A percentile compares a stretch with the other conserved stretches of the same genome.
Conservation (phyloP, 2,888 invertebrate species). For the Odontocolon sp. region DNA sequence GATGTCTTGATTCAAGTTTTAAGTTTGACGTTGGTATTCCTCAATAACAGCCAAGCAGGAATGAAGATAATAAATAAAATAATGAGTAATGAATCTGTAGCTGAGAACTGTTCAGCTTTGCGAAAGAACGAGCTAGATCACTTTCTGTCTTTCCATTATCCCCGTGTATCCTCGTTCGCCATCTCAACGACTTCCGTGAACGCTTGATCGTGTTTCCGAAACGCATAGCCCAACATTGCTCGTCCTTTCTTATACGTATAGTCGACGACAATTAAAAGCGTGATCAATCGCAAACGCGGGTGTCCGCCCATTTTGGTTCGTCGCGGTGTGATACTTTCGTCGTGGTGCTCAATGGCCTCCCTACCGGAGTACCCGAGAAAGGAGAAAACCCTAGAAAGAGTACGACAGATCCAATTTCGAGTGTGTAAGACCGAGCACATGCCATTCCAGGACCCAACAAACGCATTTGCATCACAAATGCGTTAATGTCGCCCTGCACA, state of each 20-base stretch:
- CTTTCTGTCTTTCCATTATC: conserved; percentile 1
- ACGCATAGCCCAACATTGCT: neutral
- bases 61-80: too few relatives aligned
- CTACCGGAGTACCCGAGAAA: conserved; percentile 12
- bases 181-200: conserved; percentile 8
- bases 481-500: conserved; percentile 64
- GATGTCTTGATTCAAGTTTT: too few relatives aligned
- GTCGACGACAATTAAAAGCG: conserved; percentile 59
- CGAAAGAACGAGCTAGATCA: neutral
- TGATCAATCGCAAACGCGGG: conserved; percentile 56
- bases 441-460: conserved; percentile 26
- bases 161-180: neutral
- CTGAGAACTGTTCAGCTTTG: too few relatives aligned
- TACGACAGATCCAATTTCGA: conserved; percentile 6
- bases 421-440: conserved; percentile 12
- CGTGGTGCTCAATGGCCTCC: conserved; percentile 8
- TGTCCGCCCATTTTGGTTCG: conserved; percentile 29
- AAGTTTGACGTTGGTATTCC: too few relatives aligned
- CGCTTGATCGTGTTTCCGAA: conserved; percentile 8
- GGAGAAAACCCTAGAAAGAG: conserved; percentile 10
- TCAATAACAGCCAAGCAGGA: too few relatives aligned
- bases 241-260: neutral
- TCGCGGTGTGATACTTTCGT: conserved; percentile 18
- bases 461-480: conserved; percentile 72
- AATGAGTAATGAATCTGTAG: too few relatives aligned